A percentile compares a stretch with the other conserved stretches of the same genome.
phyloP scores from a whole-genome alignment of 2,113 vertebrate genomes.

The Pachypanchax playfairii region DNA sequence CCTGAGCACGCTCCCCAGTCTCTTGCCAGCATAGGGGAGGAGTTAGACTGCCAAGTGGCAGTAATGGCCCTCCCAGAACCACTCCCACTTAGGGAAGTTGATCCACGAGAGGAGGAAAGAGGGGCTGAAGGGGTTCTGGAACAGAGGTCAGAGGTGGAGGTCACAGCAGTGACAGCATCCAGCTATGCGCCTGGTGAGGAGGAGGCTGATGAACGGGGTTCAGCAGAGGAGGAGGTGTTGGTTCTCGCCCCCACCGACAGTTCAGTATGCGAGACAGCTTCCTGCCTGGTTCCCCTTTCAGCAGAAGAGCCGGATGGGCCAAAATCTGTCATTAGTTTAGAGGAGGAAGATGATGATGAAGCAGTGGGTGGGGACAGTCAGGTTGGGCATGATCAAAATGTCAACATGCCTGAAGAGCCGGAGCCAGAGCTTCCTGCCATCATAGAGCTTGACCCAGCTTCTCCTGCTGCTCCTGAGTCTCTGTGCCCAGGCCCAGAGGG shows the following conservation, averaged over 20 bases:
- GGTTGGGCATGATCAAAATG: slow-evolving; percentile 58
- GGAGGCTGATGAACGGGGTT: slow-evolving; percentile 51
- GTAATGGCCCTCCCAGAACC: slow-evolving; percentile 70
- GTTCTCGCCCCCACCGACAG: slow-evolving; percentile 65
- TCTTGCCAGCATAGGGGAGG: slow-evolving; percentile 67
- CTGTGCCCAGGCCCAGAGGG: slow-evolving; percentile 17
- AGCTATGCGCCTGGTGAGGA: slow-evolving; percentile 59
- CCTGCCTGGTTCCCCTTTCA: slow-evolving; percentile 58
- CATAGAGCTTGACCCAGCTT: slow-evolving; percentile 58
- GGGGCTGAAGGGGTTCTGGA: slow-evolving; percentile 46
- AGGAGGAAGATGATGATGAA: slow-evolving; percentile 66
- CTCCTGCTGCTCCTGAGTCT: slow-evolving; percentile 33
- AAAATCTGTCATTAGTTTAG: slow-evolving; percentile 66
- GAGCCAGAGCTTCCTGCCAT: slow-evolving; percentile 44
- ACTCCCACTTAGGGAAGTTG: slow-evolving; percentile 59
- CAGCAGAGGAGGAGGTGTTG: slow-evolving; percentile 62
- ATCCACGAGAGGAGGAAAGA: slow-evolving; percentile 47
- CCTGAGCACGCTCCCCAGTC: slow-evolving; percentile 54
- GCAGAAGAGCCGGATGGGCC: slow-evolving; percentile 59
- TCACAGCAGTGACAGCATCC: slow-evolving; percentile 32
- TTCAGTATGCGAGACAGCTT: slow-evolving; percentile 58
- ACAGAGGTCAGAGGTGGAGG: slow-evolving; percentile 58
- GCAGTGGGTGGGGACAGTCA: slow-evolving; percentile 44
- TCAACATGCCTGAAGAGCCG: slow-evolving; percentile 53
- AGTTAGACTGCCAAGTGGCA: slow-evolving; percentile 66